Percentiles rank a stretch among this genome's conserved stretches.
These are phyloP conservation scores for Cyrtorhinus lividipennis DNA, from an alignment of 1,140 invertebrate species.

Conservation along the genomic window DNA sequence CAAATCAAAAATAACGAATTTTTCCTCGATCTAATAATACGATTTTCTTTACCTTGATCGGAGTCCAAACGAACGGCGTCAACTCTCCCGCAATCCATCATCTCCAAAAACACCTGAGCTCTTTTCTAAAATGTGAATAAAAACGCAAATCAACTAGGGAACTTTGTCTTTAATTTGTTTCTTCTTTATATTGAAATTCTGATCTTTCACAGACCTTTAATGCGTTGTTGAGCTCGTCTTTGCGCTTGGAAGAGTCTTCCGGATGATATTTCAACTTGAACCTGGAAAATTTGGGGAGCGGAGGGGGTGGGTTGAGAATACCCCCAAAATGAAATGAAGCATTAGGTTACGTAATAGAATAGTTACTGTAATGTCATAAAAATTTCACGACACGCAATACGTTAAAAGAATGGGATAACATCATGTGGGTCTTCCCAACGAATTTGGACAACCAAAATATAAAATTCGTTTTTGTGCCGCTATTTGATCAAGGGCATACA, in stretches of 20 bases:
- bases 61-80: conserved; percentile 72
- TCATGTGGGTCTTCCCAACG: too few relatives aligned
- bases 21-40: too few relatives aligned
- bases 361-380: too few relatives aligned
- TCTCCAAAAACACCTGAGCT: conserved; percentile 76
- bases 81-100: conserved; percentile 57
- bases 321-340: background rate
- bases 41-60: conserved; percentile 53
- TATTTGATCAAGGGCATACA: too few relatives aligned
- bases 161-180: too few relatives aligned
- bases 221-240: conserved; percentile 68
- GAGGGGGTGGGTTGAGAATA: background rate
- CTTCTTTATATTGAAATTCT: too few relatives aligned
- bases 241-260: conserved; percentile 81
- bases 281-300: conserved; percentile 41
- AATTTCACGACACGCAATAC: too few relatives aligned
- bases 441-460: too few relatives aligned
- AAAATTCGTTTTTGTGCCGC: too few relatives aligned
- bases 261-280: conserved; percentile 99
- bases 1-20: too few relatives aligned
- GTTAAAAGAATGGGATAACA: too few relatives aligned
- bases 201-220: conserved; percentile 59
- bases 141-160: conserved; percentile 2
- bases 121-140: conserved; percentile 49
- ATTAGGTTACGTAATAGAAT: too few relatives aligned